Conservation (phyloP, 2,888 invertebrate species). For the Tethea ocularis region DNA sequence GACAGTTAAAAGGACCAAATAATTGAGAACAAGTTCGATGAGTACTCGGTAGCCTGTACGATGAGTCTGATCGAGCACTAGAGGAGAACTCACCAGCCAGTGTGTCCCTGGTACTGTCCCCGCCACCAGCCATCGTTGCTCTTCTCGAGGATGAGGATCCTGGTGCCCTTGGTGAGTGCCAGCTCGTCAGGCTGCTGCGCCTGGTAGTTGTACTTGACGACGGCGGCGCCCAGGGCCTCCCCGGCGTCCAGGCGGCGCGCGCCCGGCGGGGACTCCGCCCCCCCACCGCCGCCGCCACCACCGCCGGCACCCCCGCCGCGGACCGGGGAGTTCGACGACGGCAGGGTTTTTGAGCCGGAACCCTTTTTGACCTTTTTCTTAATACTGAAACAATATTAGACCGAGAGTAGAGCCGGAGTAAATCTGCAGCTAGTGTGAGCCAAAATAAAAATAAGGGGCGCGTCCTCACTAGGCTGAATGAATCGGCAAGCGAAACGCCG, state of each 20-base stretch:
- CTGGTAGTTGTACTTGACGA: slow-evolving; percentile 97
- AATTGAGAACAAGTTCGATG: too few species aligned
- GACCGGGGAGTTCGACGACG: slow-evolving; percentile 93
- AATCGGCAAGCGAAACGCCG: too few species aligned
- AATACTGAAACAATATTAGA: slow-evolving; percentile 79
- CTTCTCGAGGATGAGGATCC: slow-evolving; percentile 97
- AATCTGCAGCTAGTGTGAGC: too few species aligned
- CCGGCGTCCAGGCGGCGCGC: slow-evolving; percentile 91
- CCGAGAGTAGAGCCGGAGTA: too few species aligned
- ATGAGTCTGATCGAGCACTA: too few species aligned
- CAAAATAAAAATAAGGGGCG: too few species aligned
- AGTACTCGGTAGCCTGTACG: too few species aligned
- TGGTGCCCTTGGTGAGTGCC: slow-evolving; percentile 96
- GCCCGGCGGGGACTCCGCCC: slow-evolving; percentile 89
- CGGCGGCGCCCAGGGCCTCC: slow-evolving; percentile 94
- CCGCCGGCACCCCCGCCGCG: slow-evolving; percentile 77
- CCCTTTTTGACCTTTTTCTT: slow-evolving; percentile 94
- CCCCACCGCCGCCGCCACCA: slow-evolving; percentile 63
- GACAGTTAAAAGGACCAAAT: too few species aligned
- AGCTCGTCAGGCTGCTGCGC: slow-evolving; percentile 98
- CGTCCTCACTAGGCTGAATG: too few species aligned
- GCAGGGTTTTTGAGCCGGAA: slow-evolving; percentile 93
- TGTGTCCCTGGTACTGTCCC: slow-evolving; percentile 88
- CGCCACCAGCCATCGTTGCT: slow-evolving; percentile 99
- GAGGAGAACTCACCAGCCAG: slow-evolving; percentile 74